Percentiles rank a stretch among this genome's conserved stretches.
Evolutionary conservation across 2,113 vertebrate species (phyloP).

Genomic region (Tauraco erythrolophus): DNA sequence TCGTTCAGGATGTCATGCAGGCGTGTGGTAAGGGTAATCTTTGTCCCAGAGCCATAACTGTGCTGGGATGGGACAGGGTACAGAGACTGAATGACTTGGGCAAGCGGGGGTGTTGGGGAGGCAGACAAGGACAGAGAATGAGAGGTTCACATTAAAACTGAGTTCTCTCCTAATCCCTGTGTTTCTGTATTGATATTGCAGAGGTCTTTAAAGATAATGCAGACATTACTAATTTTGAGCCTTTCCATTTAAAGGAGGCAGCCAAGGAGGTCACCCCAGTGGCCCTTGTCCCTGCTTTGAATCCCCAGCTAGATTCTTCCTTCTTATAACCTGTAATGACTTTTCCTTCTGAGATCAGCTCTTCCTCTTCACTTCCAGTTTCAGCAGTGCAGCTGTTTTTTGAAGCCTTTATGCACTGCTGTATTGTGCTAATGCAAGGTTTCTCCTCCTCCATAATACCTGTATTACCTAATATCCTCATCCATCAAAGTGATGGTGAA

Average conservation of each 20-base stretch:
- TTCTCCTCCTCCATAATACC: not conserved
- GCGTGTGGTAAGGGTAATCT: not conserved
- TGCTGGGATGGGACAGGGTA: not conserved
- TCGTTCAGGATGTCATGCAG: not conserved
- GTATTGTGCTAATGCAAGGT: not conserved
- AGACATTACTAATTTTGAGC: not conserved
- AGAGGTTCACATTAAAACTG: not conserved
- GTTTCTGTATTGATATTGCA: not conserved
- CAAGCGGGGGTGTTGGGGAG: fast-evolving
- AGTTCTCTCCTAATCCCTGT: not conserved
- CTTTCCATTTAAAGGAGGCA: not conserved
- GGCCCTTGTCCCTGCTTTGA: not conserved
- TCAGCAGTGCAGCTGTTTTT: not conserved
- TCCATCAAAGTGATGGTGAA: not conserved
- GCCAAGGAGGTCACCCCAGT: not conserved
- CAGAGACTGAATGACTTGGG: fast-evolving
- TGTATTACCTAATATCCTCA: not conserved
- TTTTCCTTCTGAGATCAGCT: not conserved
- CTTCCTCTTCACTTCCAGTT: not conserved
- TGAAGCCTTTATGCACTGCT: not conserved
- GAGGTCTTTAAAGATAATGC: not conserved
- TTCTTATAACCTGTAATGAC: not conserved
- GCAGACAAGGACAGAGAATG: not conserved
- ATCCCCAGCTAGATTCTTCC: not conserved
- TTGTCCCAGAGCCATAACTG: not conserved